Conservation (phyloP, 2,797 vertebrate species). For the Centroberyx gerrardi region DNA sequence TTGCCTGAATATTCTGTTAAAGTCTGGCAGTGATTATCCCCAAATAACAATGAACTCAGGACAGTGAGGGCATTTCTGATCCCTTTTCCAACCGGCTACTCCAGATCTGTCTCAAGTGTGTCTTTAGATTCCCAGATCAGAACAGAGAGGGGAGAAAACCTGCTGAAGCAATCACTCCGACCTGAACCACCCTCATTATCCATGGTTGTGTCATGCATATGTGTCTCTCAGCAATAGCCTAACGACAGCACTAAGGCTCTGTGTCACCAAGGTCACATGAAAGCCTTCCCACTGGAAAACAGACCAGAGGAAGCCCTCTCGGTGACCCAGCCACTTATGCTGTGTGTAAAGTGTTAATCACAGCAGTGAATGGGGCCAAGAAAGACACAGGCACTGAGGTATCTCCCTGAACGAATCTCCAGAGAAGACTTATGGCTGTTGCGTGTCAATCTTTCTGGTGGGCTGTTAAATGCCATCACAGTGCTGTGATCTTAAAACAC, state of each 20-base stretch:
- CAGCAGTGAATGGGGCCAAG: constrained; percentile 37
- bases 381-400: constrained; percentile 55
- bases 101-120: constrained; percentile 35
- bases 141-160: constrained; percentile 30
- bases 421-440: constrained; percentile 54
- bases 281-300: constrained; percentile 14
- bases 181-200: constrained; percentile 31
- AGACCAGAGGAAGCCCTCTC: constrained; percentile 35
- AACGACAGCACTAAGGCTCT: constrained; percentile 31
- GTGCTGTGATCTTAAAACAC: constrained; percentile 63
- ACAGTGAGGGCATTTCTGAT: constrained; percentile 31
- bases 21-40: neutral
- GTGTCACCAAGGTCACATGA: constrained; percentile 58
- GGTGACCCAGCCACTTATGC: constrained; percentile 34
- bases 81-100: constrained; percentile 17
- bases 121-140: constrained; percentile 36
- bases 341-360: constrained; percentile 67
- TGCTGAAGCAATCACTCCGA: constrained; percentile 57
- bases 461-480: constrained; percentile 74
- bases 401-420: constrained; percentile 58
- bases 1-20: neutral
- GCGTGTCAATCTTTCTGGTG: constrained; percentile 70
- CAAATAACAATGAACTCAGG: neutral
- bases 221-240: constrained; percentile 41
- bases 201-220: constrained; percentile 22